Percentiles rank a stretch among this genome's conserved stretches.
phyloP scores from a whole-genome alignment of 2,888 invertebrate species.

The Ditylenchus weischeri region DNA sequence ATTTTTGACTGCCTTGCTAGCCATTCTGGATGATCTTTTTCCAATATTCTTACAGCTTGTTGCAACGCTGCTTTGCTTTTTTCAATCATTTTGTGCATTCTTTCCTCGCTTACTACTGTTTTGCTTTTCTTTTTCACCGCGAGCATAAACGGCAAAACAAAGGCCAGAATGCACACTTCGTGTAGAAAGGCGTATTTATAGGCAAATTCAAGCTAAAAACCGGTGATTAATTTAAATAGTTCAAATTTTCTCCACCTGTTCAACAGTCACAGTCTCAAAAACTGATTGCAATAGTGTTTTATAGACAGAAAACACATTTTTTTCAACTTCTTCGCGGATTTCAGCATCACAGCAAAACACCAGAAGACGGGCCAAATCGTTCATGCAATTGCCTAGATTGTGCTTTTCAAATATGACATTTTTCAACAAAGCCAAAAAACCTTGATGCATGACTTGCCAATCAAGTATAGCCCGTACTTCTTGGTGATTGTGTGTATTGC shows the following conservation, averaged over 20 bases:
- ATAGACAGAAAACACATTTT: constrained; percentile 1
- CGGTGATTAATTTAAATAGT: not conserved
- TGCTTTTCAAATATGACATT: not conserved
- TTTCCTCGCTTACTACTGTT: not conserved
- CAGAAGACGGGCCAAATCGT: constrained; percentile 12
- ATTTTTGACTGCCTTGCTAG: not conserved
- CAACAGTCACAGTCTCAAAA: not conserved
- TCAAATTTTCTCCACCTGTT: not conserved
- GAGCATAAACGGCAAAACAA: not conserved
- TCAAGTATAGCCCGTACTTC: constrained; percentile 17
- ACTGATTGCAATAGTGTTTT: not conserved
- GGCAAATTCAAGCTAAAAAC: not conserved
- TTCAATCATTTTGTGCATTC: not conserved
- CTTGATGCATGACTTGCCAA: constrained; percentile 17
- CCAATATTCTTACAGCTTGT: not conserved
- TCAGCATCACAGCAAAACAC: constrained; percentile 11
- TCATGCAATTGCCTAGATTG: constrained; percentile 8
- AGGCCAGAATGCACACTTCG: constrained; percentile 9
- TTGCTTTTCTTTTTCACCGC: not conserved
- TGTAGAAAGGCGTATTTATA: constrained; percentile 6
- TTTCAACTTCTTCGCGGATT: not conserved
- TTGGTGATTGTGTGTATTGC: not conserved
- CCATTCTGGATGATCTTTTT: constrained; percentile 14
- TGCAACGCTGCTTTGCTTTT: not conserved
- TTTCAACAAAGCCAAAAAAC: no score